A percentile compares a stretch with the other conserved stretches of the same genome.
phyloP scores from a whole-genome alignment of 2,113 vertebrate species.

The Egretta garzetta region DNA sequence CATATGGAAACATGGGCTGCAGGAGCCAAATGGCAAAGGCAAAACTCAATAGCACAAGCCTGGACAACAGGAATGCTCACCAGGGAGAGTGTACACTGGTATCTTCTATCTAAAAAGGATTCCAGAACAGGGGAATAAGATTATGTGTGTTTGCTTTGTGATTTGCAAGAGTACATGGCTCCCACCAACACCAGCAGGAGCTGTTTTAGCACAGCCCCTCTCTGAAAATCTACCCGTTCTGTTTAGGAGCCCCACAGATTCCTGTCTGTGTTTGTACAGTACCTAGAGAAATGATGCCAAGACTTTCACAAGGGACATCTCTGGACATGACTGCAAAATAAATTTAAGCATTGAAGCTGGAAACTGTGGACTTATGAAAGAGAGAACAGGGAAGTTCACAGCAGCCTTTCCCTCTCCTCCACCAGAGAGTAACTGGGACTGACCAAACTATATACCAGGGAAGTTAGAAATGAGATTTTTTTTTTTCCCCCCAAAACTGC shows the following conservation, averaged over 20 bases:
- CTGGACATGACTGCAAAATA: not conserved
- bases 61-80: not conserved
- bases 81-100: not conserved
- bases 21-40: not conserved
- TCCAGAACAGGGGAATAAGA: not conserved
- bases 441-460: not conserved
- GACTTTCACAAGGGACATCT: not conserved
- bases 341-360: not conserved
- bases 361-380: not conserved
- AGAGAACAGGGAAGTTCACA: not conserved
- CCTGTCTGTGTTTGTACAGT: not conserved
- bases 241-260: not conserved
- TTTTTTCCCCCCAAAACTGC: not conserved
- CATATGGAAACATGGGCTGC: accelerated
- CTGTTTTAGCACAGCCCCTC: not conserved
- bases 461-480: not conserved
- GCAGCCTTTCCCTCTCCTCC: not conserved
- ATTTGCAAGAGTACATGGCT: not conserved
- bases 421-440: not conserved
- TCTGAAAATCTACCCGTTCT: not conserved
- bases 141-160: accelerated
- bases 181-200: not conserved
- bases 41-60: not conserved
- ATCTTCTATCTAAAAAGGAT: not conserved
- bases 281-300: not conserved